These are phyloP conservation scores for Lucilia cuprina DNA, from an alignment of 1,140 invertebrate species.

Conservation along the genomic window DNA sequence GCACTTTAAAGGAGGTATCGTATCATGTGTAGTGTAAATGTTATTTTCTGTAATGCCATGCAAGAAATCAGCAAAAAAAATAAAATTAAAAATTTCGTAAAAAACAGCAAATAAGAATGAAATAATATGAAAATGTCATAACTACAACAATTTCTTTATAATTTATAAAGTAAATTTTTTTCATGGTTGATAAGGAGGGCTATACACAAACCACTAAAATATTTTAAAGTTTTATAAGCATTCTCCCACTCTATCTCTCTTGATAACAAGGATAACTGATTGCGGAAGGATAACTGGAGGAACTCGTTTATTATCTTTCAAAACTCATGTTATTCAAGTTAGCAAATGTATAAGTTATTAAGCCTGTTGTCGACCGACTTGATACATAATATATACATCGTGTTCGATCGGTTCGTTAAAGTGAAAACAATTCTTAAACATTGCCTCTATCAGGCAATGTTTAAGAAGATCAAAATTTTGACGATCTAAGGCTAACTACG, in stretches of 20 bases:
- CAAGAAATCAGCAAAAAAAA: background rate
- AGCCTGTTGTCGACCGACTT: too few relatives aligned
- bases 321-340: too few relatives aligned
- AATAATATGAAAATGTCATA: constrained; percentile 13
- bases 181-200: background rate
- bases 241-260: background rate
- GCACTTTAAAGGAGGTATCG: background rate
- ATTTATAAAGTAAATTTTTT: constrained; percentile 51
- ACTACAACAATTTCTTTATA: constrained; percentile 45
- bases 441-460: too few relatives aligned
- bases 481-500: too few relatives aligned
- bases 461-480: too few relatives aligned
- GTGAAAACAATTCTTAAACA: too few relatives aligned
- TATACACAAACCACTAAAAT: background rate
- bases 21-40: constrained; percentile 36
- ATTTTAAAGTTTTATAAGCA: background rate
- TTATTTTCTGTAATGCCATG: constrained; percentile 26
- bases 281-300: background rate
- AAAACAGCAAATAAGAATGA: constrained; percentile 42
- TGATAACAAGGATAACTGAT: background rate
- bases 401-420: too few relatives aligned
- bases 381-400: too few relatives aligned
- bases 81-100: constrained; percentile 19
- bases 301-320: too few relatives aligned
- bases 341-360: too few relatives aligned